These are phyloP conservation scores for Phoxinus dragarum DNA, from an alignment of 2,797 vertebrate species.

Conservation along the genomic window DNA sequence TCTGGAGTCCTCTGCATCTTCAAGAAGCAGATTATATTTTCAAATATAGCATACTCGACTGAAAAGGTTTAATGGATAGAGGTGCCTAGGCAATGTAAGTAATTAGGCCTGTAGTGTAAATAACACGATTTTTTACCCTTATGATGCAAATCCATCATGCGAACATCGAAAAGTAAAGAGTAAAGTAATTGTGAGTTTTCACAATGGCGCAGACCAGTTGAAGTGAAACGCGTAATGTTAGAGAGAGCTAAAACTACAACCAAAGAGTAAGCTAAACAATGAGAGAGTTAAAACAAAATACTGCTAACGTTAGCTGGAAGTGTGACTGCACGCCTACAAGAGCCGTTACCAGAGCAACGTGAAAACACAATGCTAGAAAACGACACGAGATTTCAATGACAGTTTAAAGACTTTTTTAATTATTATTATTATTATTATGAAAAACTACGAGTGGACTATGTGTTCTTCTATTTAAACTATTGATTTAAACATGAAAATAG, in stretches of 20 bases:
- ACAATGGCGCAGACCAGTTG: not conserved
- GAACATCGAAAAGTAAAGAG: not conserved
- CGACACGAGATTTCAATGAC: not conserved
- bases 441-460: not conserved
- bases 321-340: not conserved
- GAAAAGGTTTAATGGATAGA: not conserved
- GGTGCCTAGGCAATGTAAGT: not conserved
- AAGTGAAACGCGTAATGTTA: not conserved
- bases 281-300: not conserved
- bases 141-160: not conserved
- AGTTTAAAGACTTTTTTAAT: not conserved
- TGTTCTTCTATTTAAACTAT: not conserved
- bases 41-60: not conserved
- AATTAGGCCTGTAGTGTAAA: not conserved
- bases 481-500: not conserved
- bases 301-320: not conserved
- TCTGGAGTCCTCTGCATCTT: not conserved
- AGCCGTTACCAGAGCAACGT: conserved; percentile 38
- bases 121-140: not conserved
- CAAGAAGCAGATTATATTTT: not conserved
- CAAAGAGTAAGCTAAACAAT: not conserved
- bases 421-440: no score
- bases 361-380: conserved; percentile 9
- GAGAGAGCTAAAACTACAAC: not conserved
- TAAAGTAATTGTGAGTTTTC: not conserved